Base-by-base conservation (phyloP, 2,113 vertebrate species). In the Thomomys bottae region DNA sequence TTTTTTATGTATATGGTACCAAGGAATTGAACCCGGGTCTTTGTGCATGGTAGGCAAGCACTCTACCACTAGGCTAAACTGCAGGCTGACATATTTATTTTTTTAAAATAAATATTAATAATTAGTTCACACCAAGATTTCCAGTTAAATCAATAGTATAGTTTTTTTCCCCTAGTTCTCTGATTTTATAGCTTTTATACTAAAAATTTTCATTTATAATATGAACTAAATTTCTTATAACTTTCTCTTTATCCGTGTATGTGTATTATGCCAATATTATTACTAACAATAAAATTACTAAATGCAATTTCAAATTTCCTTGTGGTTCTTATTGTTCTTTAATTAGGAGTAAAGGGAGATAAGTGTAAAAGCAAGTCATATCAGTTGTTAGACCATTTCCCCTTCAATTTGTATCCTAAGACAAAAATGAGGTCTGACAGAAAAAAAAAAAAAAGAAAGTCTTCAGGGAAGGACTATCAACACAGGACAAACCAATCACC, bases 361-460 rank as follows among this genome's bases (percentile, higher is more conserved):
- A 90, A 93, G 64, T 66, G 88, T 30, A 68, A 89, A 94, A 88
- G 76, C 68, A 90, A 83, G 67, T 81, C 84, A 18, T 40, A 92
- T 42, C 83, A 93, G 82, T 30, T 68, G 91, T 67, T 84, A 87
- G 72, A 61, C 67, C n/a, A 40, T 90, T 78, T 90, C 77, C 88
- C 75, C 67, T 94, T 90, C 36, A 94, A 68, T n/a, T 14, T 75
- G 80, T 77, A 93, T 80, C 81, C 93, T 87, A 59, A 95, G 88
- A 93, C 87, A 93, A 88, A 94, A 87, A 88, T 30, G 89, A 90
- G 64, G 72, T 84, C 77, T 87, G 49, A 54, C 49, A 54, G 18
- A 54, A 54, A 54, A 67, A 54, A 54, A 54, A 54, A 67, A 36
- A 64, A 92, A 88, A 85, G 88, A 83, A 77, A 80, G 76, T 61